Evolutionary conservation across 2,888 invertebrate genomes (phyloP), one percentile per base, ranked within the genome.

Genomic region (Melanotus villosus): DNA sequence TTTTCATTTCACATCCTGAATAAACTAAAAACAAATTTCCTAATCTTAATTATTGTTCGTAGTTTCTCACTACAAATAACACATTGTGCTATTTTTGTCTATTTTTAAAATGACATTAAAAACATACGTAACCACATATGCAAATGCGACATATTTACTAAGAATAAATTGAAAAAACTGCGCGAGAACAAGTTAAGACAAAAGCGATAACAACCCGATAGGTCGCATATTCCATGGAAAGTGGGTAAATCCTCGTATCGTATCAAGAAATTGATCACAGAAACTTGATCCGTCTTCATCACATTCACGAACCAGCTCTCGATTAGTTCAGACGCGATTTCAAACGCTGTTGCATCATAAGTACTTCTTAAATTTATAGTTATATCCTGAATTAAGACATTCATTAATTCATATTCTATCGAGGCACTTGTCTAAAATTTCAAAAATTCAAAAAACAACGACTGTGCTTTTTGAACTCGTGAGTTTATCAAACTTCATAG

Each of bases 221-320:
- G 52, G 59, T 64, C 59, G 64, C 47, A 63, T 26, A 5, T 59
- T 66, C 59, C 32, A 50, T 57, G 34, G 71, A 71, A 71, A 71
- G 71, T 68, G 67, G 65, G 68, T 64, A 67, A 70, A 70, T 58
- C 67, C 67, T 56, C 36, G 45, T 36, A 58, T 54, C 26, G 26
- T 19, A 62, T 63, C 58, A 43, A 70, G 54, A 59, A 60, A 60
- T 21, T 59, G 70, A 65, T 70, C 70, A 63, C 57, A 41, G 57
- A 60, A 62, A 52, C 57, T 66, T 32, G 60, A 58, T 67, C 62
- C 50, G 70, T 54, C 64, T 64, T 70, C 59, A 68, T 59, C 34
- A 30, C 67, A 68, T 57, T 68, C 64, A 60, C 56, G 23, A 30
- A 56, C 56, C 60, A 58, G 58, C 57, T 65, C 26, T 65, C 26